A percentile compares a stretch with the other conserved stretches of the same genome.
phyloP scores from a whole-genome alignment of 2,888 invertebrate genomes.

The Drosophila lutescens region DNA sequence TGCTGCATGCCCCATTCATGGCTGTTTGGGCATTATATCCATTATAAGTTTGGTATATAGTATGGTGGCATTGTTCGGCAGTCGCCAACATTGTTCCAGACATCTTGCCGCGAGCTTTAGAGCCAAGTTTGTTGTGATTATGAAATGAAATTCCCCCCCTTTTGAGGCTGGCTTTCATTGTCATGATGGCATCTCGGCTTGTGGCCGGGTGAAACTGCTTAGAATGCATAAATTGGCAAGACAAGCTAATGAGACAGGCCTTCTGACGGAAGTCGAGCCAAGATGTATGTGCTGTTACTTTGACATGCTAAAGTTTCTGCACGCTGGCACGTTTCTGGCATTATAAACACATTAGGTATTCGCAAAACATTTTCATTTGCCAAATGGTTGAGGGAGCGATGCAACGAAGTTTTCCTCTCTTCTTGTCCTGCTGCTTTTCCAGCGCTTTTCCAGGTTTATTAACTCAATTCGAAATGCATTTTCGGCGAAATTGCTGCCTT shows the following conservation, averaged over 20 bases:
- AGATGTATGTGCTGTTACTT: slow-evolving; percentile 25
- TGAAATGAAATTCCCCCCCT: slow-evolving; percentile 45
- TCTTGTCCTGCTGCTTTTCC: background rate
- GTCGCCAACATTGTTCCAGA: slow-evolving; percentile 50
- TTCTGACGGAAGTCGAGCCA: slow-evolving; percentile 62
- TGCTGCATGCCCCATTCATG: slow-evolving; percentile 48
- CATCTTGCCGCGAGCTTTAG: slow-evolving; percentile 36
- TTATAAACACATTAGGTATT: slow-evolving; percentile 74
- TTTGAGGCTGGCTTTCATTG: slow-evolving; percentile 19
- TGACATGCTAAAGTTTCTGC: slow-evolving; percentile 59
- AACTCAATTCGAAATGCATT: slow-evolving; percentile 73
- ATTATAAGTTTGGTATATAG: background rate
- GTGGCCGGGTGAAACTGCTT: slow-evolving; percentile 46
- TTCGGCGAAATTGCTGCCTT: slow-evolving; percentile 66
- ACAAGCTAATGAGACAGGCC: slow-evolving; percentile 64
- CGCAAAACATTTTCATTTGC: slow-evolving; percentile 65
- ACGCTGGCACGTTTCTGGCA: slow-evolving; percentile 57
- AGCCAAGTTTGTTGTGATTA: slow-evolving; percentile 59
- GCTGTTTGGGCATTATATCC: slow-evolving; percentile 29
- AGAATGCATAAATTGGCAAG: slow-evolving; percentile 63
- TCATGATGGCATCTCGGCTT: slow-evolving; percentile 20
- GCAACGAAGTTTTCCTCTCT: slow-evolving; percentile 5
- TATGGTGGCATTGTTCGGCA: slow-evolving; percentile 24
- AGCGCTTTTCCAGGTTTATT: slow-evolving; percentile 48
- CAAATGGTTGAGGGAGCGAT: background rate